Evolutionary conservation across 2,797 vertebrate species (phyloP).

Genomic region (Rhinogobio ventralis): DNA sequence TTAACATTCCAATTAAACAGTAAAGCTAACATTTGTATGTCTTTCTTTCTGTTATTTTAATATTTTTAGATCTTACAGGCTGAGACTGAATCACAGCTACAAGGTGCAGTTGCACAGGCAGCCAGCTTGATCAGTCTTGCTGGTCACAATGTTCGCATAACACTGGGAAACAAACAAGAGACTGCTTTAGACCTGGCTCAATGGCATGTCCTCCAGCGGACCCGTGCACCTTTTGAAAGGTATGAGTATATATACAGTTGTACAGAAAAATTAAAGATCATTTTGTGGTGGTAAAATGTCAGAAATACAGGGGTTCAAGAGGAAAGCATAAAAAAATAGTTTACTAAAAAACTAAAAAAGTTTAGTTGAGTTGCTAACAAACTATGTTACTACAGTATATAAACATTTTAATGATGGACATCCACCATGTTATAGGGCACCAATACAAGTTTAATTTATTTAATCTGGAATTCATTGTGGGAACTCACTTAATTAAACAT

Average conservation of each 20-base stretch:
- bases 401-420: not conserved
- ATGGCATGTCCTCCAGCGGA: constrained; percentile 61
- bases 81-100: constrained; percentile 41
- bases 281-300: too few relatives aligned
- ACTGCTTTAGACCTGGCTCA: constrained; percentile 41
- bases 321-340: too few relatives aligned
- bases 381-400: too few relatives aligned
- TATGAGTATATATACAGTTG: constrained; percentile 21
- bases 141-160: constrained; percentile 46
- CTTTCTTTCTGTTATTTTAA: constrained; percentile 23
- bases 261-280: too few relatives aligned
- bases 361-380: too few relatives aligned
- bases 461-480: not conserved
- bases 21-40: not conserved
- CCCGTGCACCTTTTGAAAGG: constrained; percentile 58
- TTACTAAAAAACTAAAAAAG: too few relatives aligned
- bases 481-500: not conserved
- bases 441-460: not conserved
- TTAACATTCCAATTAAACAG: not conserved
- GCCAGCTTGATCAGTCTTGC: constrained; percentile 54
- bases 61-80: constrained; percentile 46
- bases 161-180: constrained; percentile 47
- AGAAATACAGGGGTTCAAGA: too few relatives aligned
- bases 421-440: not conserved
- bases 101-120: constrained; percentile 44